These are phyloP conservation scores for Tor tambroides DNA, from an alignment of 2,113 vertebrate species.

Conservation along the genomic window DNA sequence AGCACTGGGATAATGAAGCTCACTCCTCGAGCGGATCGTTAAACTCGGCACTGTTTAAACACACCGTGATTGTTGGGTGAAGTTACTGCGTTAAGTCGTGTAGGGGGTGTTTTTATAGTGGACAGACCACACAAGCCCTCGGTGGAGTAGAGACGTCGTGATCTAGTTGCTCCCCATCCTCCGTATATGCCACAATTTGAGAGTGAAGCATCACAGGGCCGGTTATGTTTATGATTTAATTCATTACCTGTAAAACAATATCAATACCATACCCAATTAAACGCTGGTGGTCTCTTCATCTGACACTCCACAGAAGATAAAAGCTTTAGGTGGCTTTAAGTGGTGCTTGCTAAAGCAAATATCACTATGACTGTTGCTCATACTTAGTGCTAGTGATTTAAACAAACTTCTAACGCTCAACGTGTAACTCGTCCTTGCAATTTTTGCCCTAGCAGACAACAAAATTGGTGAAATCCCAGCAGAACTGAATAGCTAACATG, in stretches of 20 bases:
- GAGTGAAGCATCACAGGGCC: neutral
- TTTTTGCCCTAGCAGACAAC: neutral
- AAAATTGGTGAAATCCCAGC: neutral
- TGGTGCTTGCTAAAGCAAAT: neutral
- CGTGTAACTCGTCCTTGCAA: neutral
- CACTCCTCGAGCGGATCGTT: slow-evolving; percentile 49
- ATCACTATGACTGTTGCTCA: neutral
- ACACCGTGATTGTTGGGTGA: slow-evolving; percentile 38
- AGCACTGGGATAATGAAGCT: slow-evolving; percentile 40
- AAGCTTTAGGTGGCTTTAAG: slow-evolving; percentile 8
- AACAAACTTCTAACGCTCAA: neutral
- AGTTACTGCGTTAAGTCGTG: slow-evolving; percentile 18
- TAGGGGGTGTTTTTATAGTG: slow-evolving; percentile 24
- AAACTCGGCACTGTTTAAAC: slow-evolving; percentile 33
- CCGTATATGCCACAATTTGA: slow-evolving; percentile 15
- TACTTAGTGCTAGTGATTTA: neutral
- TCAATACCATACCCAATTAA: slow-evolving; percentile 38
- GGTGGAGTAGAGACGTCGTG: slow-evolving; percentile 3
- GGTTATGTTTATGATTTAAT: slow-evolving; percentile 19
- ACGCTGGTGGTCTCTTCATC: slow-evolving; percentile 42
- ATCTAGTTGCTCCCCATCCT: neutral
- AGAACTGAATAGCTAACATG: neutral
- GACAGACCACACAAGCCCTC: slow-evolving; percentile 27
- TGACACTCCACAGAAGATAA: slow-evolving; percentile 24
- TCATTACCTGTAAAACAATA: slow-evolving; percentile 32